These are phyloP conservation scores for Eumacrocentrus americanus DNA, from an alignment of 2,888 invertebrate species.

Conservation along the genomic window DNA sequence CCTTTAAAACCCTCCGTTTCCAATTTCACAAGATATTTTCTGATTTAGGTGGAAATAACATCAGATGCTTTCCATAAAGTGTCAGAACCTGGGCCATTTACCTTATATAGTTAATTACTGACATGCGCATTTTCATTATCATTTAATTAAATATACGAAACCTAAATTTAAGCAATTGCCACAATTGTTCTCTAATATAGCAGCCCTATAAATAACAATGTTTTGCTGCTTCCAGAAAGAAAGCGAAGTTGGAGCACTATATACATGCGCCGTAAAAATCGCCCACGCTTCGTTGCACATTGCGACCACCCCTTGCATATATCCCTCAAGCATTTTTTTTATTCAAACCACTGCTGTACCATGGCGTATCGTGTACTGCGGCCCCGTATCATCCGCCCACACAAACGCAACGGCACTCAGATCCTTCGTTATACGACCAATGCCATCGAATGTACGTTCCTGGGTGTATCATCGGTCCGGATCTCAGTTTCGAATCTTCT, in stretches of 20 bases:
- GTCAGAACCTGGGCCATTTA: no score
- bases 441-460: slow-evolving; percentile 4
- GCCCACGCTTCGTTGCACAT: slow-evolving; percentile 22
- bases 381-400: slow-evolving; percentile 11
- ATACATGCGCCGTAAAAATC: slow-evolving; percentile 18
- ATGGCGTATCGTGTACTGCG: neutral
- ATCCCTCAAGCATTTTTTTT: neutral
- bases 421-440: slow-evolving; percentile 14
- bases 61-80: no score
- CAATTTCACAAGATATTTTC: no score
- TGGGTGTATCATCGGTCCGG: slow-evolving; percentile 29
- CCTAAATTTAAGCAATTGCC: neutral
- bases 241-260: slow-evolving; percentile 15
- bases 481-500: slow-evolving; percentile 30
- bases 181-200: neutral
- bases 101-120: neutral
- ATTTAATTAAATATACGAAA: neutral
- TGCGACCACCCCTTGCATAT: slow-evolving; percentile 16
- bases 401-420: slow-evolving; percentile 9
- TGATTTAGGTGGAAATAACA: no score
- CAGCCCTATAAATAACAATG: neutral
- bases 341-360: neutral
- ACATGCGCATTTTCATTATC: neutral
- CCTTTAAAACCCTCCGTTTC: no score
- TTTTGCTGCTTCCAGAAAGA: slow-evolving; percentile 1